Percentiles rank a stretch among this genome's conserved stretches.
Evolutionary conservation across 2,797 vertebrate species (phyloP).

Genomic region (Chiloscyllium punctatum): DNA sequence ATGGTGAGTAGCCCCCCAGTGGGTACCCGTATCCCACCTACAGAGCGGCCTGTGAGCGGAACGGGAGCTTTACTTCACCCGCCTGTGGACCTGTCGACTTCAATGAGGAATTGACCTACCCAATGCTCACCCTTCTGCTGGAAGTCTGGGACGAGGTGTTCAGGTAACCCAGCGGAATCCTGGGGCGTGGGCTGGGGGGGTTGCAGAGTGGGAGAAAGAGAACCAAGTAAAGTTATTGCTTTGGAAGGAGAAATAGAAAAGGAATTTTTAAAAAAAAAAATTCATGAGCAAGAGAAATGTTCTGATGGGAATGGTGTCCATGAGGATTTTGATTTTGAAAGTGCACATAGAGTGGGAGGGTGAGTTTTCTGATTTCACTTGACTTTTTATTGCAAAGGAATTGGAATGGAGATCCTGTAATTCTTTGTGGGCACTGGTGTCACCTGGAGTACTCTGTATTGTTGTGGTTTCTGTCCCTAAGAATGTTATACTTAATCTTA

Average conservation of each 20-base stretch:
- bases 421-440: too few species aligned
- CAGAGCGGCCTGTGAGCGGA: constrained; percentile 34
- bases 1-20: background rate
- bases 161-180: constrained; percentile 27
- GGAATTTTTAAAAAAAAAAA: background rate
- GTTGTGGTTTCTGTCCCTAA: too few species aligned
- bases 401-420: too few species aligned
- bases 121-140: constrained; percentile 13
- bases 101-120: constrained; percentile 39
- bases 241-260: background rate
- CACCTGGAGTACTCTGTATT: background rate
- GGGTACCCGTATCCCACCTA: constrained; percentile 38
- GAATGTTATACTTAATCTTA: too few species aligned
- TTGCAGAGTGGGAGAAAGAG: background rate
- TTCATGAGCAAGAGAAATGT: background rate
- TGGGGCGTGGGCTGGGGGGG: background rate
- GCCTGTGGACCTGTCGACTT: constrained; percentile 39
- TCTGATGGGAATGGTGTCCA: too few species aligned
- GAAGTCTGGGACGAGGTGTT: constrained; percentile 40
- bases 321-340: background rate
- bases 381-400: background rate
- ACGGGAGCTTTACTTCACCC: constrained; percentile 39
- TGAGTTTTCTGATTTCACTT: background rate
- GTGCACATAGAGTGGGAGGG: background rate
- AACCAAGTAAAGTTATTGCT: background rate